These are phyloP conservation scores for Cepphus grylle DNA, from an alignment of 2,113 vertebrate species.

Conservation along the genomic window DNA sequence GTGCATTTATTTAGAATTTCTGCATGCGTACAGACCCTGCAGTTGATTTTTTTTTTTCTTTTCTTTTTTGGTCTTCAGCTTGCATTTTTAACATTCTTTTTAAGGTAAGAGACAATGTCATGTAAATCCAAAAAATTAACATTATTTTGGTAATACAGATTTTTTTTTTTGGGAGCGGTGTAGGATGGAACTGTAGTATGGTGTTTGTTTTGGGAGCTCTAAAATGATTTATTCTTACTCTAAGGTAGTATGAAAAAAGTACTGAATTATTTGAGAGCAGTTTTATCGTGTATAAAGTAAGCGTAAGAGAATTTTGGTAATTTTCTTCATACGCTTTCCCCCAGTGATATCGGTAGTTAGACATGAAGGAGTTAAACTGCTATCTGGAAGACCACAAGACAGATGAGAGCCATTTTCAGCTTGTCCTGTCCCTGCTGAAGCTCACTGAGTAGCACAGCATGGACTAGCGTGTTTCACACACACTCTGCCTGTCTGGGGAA, in stretches of 20 bases:
- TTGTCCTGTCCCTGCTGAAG: conserved; percentile 79
- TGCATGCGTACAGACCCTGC: neutral
- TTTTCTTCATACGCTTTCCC: neutral
- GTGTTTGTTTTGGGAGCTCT: neutral
- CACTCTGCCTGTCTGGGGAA: conserved; percentile 80
- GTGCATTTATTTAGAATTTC: conserved; percentile 52
- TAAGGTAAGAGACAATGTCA: conserved; percentile 10
- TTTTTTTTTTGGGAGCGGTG: neutral
- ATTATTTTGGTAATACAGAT: neutral
- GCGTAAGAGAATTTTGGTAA: neutral
- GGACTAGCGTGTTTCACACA: conserved; percentile 80
- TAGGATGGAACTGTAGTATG: neutral
- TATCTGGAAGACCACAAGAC: conserved; percentile 70
- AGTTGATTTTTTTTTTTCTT: neutral
- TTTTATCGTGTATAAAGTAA: neutral
- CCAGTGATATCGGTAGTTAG: neutral
- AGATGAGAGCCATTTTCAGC: conserved; percentile 84
- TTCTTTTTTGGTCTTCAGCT: conserved; percentile 12
- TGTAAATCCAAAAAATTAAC: neutral
- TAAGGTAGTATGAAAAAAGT: neutral
- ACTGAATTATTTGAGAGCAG: neutral
- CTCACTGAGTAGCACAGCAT: conserved; percentile 80
- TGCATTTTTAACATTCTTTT: conserved; percentile 39
- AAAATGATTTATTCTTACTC: neutral
- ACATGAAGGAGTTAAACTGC: conserved; percentile 71